These are phyloP conservation scores for Latrodectus geometricus DNA, from an alignment of 1,140 invertebrate species.

Conservation along the genomic window DNA sequence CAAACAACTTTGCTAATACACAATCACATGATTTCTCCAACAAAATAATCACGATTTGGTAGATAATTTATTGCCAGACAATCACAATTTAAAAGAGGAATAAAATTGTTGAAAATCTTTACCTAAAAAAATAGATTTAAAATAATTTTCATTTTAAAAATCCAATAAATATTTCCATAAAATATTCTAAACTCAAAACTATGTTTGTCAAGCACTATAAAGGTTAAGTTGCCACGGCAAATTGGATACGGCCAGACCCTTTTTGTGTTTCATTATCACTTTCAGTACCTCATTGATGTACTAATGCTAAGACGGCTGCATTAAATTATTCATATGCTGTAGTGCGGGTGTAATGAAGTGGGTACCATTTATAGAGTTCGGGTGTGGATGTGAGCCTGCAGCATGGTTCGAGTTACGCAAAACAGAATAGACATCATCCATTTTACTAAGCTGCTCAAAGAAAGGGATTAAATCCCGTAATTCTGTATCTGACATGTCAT, in stretches of 20 bases:
- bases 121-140: too few relatives aligned
- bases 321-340: constrained; percentile 48
- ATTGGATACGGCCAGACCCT: neutral
- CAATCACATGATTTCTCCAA: too few relatives aligned
- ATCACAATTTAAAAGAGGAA: too few relatives aligned
- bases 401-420: constrained; percentile 68
- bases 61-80: too few relatives aligned
- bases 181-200: neutral
- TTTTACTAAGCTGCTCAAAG: constrained; percentile 93
- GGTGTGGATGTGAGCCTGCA: constrained; percentile 53
- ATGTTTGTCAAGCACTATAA: neutral
- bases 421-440: constrained; percentile 93
- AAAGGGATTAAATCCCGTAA: constrained; percentile 94
- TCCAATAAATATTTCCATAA: constrained; percentile 16
- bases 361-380: constrained; percentile 40
- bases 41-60: too few relatives aligned
- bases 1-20: too few relatives aligned
- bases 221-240: constrained; percentile 51
- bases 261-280: neutral
- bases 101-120: too few relatives aligned
- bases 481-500: constrained; percentile 95
- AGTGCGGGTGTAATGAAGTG: constrained; percentile 40
- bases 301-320: constrained; percentile 58
- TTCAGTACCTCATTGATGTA: neutral
- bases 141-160: neutral